These are phyloP conservation scores for Melanaphis sacchari DNA, from an alignment of 1,140 invertebrate genomes.

Conservation along the genomic window DNA sequence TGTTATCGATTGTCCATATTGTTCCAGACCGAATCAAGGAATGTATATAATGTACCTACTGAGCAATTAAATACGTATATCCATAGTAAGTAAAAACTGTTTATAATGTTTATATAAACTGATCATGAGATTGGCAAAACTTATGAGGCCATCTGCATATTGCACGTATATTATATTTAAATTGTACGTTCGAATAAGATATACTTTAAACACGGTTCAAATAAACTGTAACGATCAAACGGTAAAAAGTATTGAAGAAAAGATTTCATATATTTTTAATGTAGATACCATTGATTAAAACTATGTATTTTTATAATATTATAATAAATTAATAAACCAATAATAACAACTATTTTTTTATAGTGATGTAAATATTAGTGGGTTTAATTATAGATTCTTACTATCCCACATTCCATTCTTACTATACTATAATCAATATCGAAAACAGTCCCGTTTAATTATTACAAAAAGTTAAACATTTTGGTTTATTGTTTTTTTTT, in stretches of 20 bases:
- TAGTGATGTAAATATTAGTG: not conserved
- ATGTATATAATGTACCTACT: not conserved
- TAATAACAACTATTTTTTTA: not conserved
- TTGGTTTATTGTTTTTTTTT: not conserved
- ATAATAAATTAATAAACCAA: not conserved
- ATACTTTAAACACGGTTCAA: not conserved
- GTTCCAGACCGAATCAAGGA: not conserved
- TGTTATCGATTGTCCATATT: conserved; percentile 14
- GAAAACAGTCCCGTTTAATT: not conserved
- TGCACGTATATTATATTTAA: not conserved
- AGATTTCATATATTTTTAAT: not conserved
- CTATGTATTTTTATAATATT: not conserved
- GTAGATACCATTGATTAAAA: not conserved
- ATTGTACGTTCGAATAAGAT: not conserved
- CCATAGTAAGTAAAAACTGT: not conserved
- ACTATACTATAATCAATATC: not conserved
- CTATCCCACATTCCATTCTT: not conserved
- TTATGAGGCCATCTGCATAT: not conserved
- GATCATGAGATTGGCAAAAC: not conserved
- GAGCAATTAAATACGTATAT: not conserved
- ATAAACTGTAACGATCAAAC: not conserved
- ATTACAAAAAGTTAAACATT: not conserved
- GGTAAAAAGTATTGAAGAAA: not conserved
- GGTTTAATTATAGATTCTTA: not conserved
- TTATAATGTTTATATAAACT: not conserved